Evolutionary conservation across 2,113 vertebrate genomes (phyloP).

Genomic region (Brachyhypopomus gauderio): DNA sequence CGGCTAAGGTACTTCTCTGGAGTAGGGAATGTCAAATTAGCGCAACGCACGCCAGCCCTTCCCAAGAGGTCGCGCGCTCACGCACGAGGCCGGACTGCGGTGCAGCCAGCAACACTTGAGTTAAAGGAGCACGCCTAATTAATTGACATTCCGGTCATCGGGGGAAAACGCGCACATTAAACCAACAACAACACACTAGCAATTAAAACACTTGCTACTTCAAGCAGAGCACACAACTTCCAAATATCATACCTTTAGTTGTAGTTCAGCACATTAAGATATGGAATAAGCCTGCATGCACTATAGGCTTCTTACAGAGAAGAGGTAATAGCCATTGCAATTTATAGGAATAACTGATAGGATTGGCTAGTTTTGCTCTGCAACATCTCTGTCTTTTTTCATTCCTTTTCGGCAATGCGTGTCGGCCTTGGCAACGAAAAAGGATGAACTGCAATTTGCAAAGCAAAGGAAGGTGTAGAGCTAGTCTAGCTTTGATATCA

Average conservation of each 20-base stretch:
- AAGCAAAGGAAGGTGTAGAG: no score
- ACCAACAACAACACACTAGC: slow-evolving; percentile 10
- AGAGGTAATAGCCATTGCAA: no score
- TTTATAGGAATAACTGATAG: no score
- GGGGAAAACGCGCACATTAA: slow-evolving; percentile 17
- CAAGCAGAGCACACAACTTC: not conserved
- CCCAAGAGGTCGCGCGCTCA: slow-evolving; percentile 15
- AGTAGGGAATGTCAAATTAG: slow-evolving; percentile 8
- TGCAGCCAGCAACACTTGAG: not conserved
- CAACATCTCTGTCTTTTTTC: no score
- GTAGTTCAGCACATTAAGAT: not conserved
- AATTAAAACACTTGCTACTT: slow-evolving; percentile 24
- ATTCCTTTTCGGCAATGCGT: not conserved
- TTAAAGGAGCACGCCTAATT: slow-evolving; percentile 32
- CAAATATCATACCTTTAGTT: not conserved
- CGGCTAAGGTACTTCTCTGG: slow-evolving; percentile 3
- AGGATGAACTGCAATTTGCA: no score
- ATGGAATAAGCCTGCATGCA: no score
- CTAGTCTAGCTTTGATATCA: no score
- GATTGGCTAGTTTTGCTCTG: no score
- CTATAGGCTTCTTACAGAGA: no score
- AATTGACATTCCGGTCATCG: slow-evolving; percentile 15
- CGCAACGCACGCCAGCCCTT: not conserved
- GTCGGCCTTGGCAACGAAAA: not conserved
- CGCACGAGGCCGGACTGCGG: slow-evolving; percentile 7